phyloP scores from a whole-genome alignment of 2,888 invertebrate species.

The Synanthedon andrenaeformis region DNA sequence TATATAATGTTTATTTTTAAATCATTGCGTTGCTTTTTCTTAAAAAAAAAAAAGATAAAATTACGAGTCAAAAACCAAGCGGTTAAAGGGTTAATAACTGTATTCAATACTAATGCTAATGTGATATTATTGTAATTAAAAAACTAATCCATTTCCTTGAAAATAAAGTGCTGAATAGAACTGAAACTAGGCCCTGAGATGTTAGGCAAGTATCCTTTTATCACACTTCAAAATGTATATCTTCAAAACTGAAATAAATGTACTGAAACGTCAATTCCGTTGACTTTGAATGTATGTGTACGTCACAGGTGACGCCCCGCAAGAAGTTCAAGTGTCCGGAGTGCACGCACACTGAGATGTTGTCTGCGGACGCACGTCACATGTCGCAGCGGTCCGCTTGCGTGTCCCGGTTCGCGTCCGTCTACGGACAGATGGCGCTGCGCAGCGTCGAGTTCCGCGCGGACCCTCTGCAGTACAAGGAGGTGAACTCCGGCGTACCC shows the following conservation, averaged over 20 bases:
- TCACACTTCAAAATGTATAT: too few species aligned
- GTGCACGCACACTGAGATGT: conserved; percentile 92
- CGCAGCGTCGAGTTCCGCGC: conserved; percentile 92
- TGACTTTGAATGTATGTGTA: neutral
- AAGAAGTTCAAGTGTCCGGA: conserved; percentile 98
- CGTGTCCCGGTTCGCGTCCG: conserved; percentile 81
- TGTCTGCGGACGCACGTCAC: conserved; percentile 91
- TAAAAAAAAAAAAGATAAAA: too few species aligned
- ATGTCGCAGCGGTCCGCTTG: conserved; percentile 94
- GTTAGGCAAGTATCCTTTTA: too few species aligned
- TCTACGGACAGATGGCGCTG: conserved; percentile 90
- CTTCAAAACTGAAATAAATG: neutral
- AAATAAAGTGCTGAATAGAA: conserved; percentile 2
- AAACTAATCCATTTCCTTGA: neutral
- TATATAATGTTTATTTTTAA: too few species aligned
- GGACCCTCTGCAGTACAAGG: conserved; percentile 93
- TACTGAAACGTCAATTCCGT: too few species aligned
- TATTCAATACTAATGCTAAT: neutral
- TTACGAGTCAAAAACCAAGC: too few species aligned
- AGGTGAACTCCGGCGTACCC: conserved; percentile 85
- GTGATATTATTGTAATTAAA: neutral
- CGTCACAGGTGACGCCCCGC: conserved; percentile 85
- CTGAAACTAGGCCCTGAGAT: conserved; percentile 1
- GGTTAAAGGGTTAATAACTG: too few species aligned
- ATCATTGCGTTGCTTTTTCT: too few species aligned